These are phyloP conservation scores for Camponotus floridanus DNA, from an alignment of 1,140 invertebrate species.

Conservation along the genomic window DNA sequence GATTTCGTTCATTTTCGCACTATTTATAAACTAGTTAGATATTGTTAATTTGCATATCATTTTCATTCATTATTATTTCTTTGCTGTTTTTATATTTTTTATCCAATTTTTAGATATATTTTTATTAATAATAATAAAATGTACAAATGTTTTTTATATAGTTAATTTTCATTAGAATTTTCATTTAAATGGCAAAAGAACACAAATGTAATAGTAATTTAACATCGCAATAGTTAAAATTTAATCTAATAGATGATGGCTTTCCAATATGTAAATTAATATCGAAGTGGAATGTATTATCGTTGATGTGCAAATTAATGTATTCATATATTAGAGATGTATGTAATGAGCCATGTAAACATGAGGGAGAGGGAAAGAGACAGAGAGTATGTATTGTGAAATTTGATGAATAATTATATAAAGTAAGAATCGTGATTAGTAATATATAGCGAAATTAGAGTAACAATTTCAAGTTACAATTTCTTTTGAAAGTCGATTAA, in stretches of 20 bases:
- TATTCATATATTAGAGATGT: slow-evolving; percentile 13
- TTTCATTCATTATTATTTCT: neutral
- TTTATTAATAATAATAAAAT: slow-evolving; percentile 16
- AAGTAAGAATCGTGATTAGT: neutral
- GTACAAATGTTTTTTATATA: neutral
- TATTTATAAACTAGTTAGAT: neutral
- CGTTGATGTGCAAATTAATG: slow-evolving; percentile 29
- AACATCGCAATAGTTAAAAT: slow-evolving; percentile 10
- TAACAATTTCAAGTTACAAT: slow-evolving; percentile 29
- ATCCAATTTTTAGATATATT: neutral
- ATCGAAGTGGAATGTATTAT: slow-evolving; percentile 15
- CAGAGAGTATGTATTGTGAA: too few relatives aligned
- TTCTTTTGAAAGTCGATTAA: neutral
- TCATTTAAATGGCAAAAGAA: neutral
- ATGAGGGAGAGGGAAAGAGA: too few relatives aligned
- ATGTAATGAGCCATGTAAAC: slow-evolving; percentile 14
- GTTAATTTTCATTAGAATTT: neutral
- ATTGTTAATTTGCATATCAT: neutral
- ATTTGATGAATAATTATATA: neutral
- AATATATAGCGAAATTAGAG: slow-evolving; percentile 1
- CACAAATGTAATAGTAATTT: slow-evolving; percentile 1
- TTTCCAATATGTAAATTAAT: slow-evolving; percentile 33
- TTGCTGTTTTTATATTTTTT: neutral
- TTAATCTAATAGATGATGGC: slow-evolving; percentile 20
- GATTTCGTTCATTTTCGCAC: neutral